Conservation (phyloP, 2,113 vertebrate genomes). For the Sinocyclocheilus grahami region DNA sequence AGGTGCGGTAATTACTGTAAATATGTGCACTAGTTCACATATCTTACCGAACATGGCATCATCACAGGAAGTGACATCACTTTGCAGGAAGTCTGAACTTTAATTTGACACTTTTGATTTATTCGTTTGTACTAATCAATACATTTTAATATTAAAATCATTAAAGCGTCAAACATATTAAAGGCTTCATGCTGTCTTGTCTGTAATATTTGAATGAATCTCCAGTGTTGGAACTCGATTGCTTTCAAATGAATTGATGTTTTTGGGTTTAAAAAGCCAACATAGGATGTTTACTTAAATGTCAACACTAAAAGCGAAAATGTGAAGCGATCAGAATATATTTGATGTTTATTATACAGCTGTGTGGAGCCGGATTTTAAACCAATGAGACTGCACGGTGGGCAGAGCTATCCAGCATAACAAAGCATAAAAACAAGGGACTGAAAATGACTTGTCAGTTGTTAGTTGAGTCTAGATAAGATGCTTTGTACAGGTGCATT, state of each 20-base stretch:
- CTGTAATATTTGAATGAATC: not conserved
- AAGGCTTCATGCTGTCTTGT: slow-evolving; percentile 4
- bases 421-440: not conserved
- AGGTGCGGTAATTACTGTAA: slow-evolving; percentile 4
- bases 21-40: slow-evolving; percentile 1
- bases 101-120: not conserved
- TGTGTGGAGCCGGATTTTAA: not conserved
- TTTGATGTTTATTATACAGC: not conserved
- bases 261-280: not conserved
- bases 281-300: not conserved
- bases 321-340: not conserved
- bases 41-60: not conserved
- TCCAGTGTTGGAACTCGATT: not conserved
- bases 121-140: not conserved
- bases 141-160: not conserved
- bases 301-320: not conserved
- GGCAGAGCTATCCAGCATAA: not conserved
- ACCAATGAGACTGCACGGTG: not conserved
- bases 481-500: not conserved
- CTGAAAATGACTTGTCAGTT: not conserved
- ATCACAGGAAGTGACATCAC: slow-evolving; percentile 22
- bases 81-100: not conserved
- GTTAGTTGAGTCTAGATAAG: not conserved
- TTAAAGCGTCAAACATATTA: not conserved
- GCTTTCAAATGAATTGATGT: not conserved